phyloP scores from a whole-genome alignment of 2,888 invertebrate genomes.

The Neoaliturus tenellus region DNA sequence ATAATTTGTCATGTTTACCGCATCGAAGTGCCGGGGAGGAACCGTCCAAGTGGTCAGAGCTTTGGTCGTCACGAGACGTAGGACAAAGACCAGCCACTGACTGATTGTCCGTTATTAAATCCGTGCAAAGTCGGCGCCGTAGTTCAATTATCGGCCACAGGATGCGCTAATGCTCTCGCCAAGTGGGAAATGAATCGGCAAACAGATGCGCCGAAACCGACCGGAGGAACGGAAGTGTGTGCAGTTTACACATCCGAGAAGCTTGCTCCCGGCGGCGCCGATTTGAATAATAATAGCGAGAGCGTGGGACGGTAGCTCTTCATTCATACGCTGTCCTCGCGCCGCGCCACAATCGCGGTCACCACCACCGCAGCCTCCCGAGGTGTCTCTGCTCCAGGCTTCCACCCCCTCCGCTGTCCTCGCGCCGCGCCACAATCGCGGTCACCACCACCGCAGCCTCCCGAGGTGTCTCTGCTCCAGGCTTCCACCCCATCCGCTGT shows the following conservation, averaged over 20 bases:
- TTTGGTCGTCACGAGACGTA: too few relatives aligned
- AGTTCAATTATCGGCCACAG: conserved; percentile 26
- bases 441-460: too few relatives aligned
- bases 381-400: too few relatives aligned
- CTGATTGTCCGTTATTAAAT: conserved; percentile 17
- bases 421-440: not conserved
- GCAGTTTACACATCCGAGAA: conserved; percentile 50
- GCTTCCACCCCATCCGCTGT: too few relatives aligned
- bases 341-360: not conserved
- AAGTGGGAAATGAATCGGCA: conserved; percentile 50
- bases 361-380: too few relatives aligned
- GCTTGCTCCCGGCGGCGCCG: conserved; percentile 17
- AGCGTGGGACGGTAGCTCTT: conserved; percentile 52
- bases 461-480: too few relatives aligned
- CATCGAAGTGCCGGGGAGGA: too few relatives aligned
- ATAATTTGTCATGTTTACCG: too few relatives aligned
- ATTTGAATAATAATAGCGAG: conserved; percentile 46
- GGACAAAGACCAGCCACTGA: too few relatives aligned
- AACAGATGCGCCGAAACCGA: conserved; percentile 27
- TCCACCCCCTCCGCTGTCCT: too few relatives aligned
- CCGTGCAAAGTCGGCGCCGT: not conserved
- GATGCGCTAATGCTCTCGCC: conserved; percentile 35
- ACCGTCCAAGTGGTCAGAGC: too few relatives aligned
- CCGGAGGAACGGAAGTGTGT: conserved; percentile 39
- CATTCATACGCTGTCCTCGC: not conserved